Conservation (phyloP, 2,113 vertebrate species). For the Barbus barbus region DNA sequence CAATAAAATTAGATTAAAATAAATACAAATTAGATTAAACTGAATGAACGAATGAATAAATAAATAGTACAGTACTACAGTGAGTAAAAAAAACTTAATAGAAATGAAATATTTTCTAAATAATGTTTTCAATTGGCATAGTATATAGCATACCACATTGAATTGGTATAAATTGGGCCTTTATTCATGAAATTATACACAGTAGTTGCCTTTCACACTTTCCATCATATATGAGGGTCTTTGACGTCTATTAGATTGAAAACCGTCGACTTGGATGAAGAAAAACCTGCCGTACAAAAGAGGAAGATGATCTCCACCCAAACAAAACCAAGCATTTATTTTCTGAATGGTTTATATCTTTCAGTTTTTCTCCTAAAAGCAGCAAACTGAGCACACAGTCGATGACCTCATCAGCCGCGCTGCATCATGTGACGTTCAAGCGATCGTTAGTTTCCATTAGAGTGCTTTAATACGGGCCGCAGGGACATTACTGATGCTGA, state of each 20-base stretch:
- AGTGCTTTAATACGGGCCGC: slow-evolving; percentile 54
- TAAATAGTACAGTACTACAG: no score
- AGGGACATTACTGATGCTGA: not conserved
- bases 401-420: no score
- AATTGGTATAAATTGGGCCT: not conserved
- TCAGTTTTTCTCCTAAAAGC: no score
- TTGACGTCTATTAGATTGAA: not conserved
- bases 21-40: no score
- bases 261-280: not conserved
- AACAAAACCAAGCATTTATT: no score
- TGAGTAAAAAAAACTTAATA: no score
- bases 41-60: no score
- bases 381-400: no score
- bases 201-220: not conserved
- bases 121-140: no score
- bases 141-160: not conserved
- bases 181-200: not conserved
- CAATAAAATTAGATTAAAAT: no score
- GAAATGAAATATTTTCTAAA: no score
- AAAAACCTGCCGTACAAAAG: not conserved
- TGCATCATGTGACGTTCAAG: slow-evolving; percentile 34
- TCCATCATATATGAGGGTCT: not conserved
- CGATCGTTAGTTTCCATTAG: slow-evolving; percentile 51
- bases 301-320: not conserved
- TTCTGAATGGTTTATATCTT: no score